Conservation (phyloP, 2,797 vertebrate species). For the Strix occidentalis region DNA sequence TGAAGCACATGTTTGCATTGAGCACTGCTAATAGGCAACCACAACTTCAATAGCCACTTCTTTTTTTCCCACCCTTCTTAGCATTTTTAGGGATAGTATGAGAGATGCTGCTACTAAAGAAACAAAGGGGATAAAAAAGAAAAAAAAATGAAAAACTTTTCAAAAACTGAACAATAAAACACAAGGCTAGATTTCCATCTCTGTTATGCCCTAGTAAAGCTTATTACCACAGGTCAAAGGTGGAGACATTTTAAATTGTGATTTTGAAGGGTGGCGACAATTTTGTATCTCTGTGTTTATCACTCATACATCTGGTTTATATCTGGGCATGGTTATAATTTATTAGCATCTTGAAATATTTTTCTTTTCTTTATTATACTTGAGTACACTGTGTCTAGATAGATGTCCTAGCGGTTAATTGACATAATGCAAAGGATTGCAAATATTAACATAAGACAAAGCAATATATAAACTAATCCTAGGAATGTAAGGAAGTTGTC, state of each 20-base stretch:
- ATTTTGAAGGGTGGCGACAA: slow-evolving; percentile 62
- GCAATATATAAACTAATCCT: slow-evolving; percentile 37
- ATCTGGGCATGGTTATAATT: slow-evolving; percentile 51
- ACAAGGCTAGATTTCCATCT: background rate
- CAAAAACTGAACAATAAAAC: background rate
- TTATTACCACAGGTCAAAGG: slow-evolving; percentile 21
- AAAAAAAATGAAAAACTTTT: background rate
- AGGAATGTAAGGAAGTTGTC: slow-evolving; percentile 30
- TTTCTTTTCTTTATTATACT: slow-evolving; percentile 60
- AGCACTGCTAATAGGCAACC: background rate
- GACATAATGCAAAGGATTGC: slow-evolving; percentile 29
- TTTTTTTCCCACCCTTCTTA: background rate
- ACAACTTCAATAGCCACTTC: background rate
- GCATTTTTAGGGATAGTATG: background rate
- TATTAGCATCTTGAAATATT: slow-evolving; percentile 67
- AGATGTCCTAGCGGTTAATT: slow-evolving; percentile 48
- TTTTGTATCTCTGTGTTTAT: slow-evolving; percentile 65
- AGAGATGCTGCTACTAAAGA: background rate
- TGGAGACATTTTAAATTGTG: slow-evolving; percentile 28
- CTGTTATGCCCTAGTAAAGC: background rate
- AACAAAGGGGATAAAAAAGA: background rate
- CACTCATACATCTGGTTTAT: slow-evolving; percentile 63
- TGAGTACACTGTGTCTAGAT: slow-evolving; percentile 24
- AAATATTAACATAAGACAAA: slow-evolving; percentile 62
- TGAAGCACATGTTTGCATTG: slow-evolving; percentile 21